A percentile compares a stretch with the other conserved stretches of the same genome.
Conservation (phyloP, 1,140 invertebrate genomes). For the Cataglyphis hispanica region DNA sequence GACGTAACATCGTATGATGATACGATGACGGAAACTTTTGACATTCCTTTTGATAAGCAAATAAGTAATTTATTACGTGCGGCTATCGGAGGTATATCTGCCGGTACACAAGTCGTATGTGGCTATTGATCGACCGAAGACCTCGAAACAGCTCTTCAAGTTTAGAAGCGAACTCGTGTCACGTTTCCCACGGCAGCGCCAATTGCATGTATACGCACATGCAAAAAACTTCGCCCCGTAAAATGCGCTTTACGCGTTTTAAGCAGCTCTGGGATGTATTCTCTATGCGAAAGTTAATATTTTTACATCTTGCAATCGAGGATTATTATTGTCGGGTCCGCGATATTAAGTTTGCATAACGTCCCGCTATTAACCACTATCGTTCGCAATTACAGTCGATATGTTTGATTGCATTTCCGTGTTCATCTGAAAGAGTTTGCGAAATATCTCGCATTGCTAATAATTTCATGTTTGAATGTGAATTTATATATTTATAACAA, state of each 20-base stretch:
- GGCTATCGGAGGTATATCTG: slow-evolving; percentile 13
- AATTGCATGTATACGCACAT: slow-evolving; percentile 65
- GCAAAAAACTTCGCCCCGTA: slow-evolving; percentile 65
- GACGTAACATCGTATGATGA: slow-evolving; percentile 7
- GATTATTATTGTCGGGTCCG: slow-evolving; percentile 30
- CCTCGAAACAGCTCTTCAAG: slow-evolving; percentile 71
- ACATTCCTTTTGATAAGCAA: slow-evolving; percentile 57
- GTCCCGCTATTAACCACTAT: slow-evolving; percentile 9
- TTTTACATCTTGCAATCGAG: slow-evolving; percentile 47
- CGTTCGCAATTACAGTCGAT: slow-evolving; percentile 26
- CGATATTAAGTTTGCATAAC: slow-evolving; percentile 47
- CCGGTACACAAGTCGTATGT: neutral
- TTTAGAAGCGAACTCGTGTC: slow-evolving; percentile 74
- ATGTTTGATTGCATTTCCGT: neutral
- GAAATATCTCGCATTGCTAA: slow-evolving; percentile 1
- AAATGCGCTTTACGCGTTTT: slow-evolving; percentile 71
- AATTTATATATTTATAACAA: neutral
- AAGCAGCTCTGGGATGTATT: slow-evolving; percentile 46
- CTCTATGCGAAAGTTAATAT: slow-evolving; percentile 27
- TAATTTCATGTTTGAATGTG: neutral
- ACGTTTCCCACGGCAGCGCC: slow-evolving; percentile 72
- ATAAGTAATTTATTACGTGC: slow-evolving; percentile 74
- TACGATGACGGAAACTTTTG: slow-evolving; percentile 56
- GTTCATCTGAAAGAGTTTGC: slow-evolving; percentile 29
- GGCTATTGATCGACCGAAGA: slow-evolving; percentile 38